These are phyloP conservation scores for Amiota communis DNA, from an alignment of 2,888 invertebrate species.

Conservation along the genomic window DNA sequence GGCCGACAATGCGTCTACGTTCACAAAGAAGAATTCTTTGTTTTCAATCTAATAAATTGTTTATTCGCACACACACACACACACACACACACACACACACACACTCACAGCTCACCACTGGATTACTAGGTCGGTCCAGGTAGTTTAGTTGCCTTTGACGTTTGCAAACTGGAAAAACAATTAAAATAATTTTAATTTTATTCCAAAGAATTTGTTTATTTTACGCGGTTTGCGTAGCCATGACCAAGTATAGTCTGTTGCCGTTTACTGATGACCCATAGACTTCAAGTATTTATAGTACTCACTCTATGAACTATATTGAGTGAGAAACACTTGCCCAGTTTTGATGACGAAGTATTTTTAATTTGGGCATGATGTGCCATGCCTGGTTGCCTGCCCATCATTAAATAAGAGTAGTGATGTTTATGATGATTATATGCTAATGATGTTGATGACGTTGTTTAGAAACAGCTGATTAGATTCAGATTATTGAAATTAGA, in stretches of 20 bases:
- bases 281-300: background rate
- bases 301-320: no score
- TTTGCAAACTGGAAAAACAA: background rate
- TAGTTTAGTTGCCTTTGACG: background rate
- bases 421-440: background rate
- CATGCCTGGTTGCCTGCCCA: background rate
- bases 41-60: constrained; percentile 2
- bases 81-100: no score
- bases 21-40: background rate
- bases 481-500: no score
- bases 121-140: no score
- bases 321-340: background rate
- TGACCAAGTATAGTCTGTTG: constrained; percentile 21
- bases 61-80: background rate
- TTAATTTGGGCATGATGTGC: constrained; percentile 3
- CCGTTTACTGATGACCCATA: background rate
- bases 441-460: background rate
- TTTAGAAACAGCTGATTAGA: constrained; percentile 2
- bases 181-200: background rate
- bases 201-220: background rate
- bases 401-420: background rate
- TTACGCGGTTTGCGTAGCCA: background rate
- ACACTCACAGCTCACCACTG: background rate
- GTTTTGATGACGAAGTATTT: background rate
- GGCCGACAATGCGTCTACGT: constrained; percentile 7